Percentiles rank a stretch among this genome's conserved stretches.
phyloP scores from a whole-genome alignment of 2,113 vertebrate species.

The Bufo gargarizans region DNA sequence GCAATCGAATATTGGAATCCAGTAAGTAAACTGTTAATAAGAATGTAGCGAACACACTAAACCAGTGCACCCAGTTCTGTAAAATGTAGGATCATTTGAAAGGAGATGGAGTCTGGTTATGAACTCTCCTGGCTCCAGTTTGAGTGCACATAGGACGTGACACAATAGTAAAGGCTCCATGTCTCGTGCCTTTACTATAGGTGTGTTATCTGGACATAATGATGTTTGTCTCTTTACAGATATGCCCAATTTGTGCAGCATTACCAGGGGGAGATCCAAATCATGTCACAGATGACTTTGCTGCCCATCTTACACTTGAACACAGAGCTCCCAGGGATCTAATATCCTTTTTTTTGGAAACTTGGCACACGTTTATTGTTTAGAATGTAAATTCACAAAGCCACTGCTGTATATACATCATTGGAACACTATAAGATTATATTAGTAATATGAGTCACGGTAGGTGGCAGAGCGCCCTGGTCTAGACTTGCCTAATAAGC shows the following conservation, averaged over 20 bases:
- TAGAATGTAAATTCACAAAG: too few relatives aligned
- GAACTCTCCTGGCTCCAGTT: not conserved
- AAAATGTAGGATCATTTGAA: not conserved
- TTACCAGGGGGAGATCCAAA: slow-evolving; percentile 98
- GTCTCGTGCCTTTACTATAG: not conserved
- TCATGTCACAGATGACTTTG: slow-evolving; percentile 98
- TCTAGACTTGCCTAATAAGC: too few relatives aligned
- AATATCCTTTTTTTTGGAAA: slow-evolving; percentile 88
- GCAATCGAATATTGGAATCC: not conserved
- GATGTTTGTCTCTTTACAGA: slow-evolving; percentile 73
- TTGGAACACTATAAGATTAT: too few relatives aligned
- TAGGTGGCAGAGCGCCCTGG: too few relatives aligned
- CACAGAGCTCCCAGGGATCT: slow-evolving; percentile 99
- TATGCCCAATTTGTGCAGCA: slow-evolving; percentile 98
- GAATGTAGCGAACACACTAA: not conserved
- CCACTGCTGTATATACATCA: too few relatives aligned
- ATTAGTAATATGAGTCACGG: too few relatives aligned
- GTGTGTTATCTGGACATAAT: not conserved
- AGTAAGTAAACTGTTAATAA: not conserved
- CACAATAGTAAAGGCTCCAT: not conserved
- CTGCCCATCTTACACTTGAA: slow-evolving; percentile 99
- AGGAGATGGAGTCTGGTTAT: not conserved
- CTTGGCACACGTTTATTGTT: not conserved
- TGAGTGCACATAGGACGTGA: not conserved
- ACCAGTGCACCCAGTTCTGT: not conserved